phyloP scores from a whole-genome alignment of 2,797 vertebrate genomes.

The Myotis myotis region DNA sequence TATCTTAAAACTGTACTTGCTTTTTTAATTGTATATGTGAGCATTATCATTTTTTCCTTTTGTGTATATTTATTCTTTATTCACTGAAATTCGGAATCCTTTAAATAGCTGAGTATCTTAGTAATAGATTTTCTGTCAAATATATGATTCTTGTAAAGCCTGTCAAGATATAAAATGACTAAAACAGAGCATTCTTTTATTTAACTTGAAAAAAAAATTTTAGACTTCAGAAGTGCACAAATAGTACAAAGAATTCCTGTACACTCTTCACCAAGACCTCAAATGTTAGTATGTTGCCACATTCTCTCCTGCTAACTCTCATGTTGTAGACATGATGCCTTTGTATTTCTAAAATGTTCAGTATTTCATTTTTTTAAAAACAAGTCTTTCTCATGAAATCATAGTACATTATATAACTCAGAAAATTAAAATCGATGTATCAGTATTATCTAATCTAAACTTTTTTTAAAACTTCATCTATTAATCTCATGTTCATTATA shows the following conservation, averaged over 20 bases:
- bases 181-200: not conserved
- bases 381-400: not conserved
- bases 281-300: not conserved
- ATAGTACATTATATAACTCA: not conserved
- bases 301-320: not conserved
- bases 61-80: not conserved
- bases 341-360: not conserved
- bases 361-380: not conserved
- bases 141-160: not conserved
- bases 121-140: not conserved
- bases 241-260: not conserved
- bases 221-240: not conserved
- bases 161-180: not conserved
- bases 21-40: not conserved
- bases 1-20: not conserved
- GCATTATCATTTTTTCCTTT: not conserved
- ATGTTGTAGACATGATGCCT: not conserved
- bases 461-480: not conserved
- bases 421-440: not conserved
- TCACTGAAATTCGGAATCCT: not conserved
- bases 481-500: not conserved
- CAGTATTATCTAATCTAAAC: not conserved
- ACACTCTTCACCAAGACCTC: not conserved
- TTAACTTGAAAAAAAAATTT: constrained; percentile 12
- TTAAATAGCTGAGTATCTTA: not conserved